Base-by-base conservation (phyloP, 2,797 vertebrate species). In the Acanthurus lineatus region DNA sequence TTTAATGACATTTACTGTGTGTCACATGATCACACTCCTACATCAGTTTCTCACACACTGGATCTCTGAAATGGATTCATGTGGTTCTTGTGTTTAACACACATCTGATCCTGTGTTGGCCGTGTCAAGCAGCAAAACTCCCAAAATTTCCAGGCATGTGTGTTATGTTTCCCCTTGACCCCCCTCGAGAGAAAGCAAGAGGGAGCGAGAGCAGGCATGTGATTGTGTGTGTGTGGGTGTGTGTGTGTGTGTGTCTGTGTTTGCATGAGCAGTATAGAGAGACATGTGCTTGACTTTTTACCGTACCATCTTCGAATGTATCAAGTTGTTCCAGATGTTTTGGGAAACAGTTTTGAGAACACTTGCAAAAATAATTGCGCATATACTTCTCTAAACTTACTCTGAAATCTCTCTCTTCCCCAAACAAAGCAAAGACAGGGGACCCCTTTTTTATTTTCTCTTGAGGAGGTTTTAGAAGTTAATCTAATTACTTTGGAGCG, bases 401-500 rank as follows among this genome's bases (percentile, higher is more conserved):
- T 38, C 47, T 49, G 10, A 19, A 61, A n/a, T 2, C 25, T 12
- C 38, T 38, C 17, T n/a, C 12, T 42, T 19, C 17, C 44, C 5
- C 10, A 61, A 72, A 83, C 78, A 77, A 1, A 32, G 49, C 69
- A 58, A 58, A 66, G 62, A 62, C 56, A 61, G 56, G 49, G 45
- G 77, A 85, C 65, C 19, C 68, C 63, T 90, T 85, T 86, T 69
- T 78, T 57, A 40, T 77, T 85, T 83, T 85, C 78, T 86, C 80
- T 80, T 57, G 47, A 59, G 64, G 59, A 77, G 68, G 71, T 74
- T 87, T 81, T 48, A 59, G 64, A 76, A 73, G 76, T 84, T 89
- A 91, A 92, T 93, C 83, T 77, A 77, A 89, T 91, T 91, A 89
- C 79, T 80, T 83, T 73, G 69, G 83, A 84, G 84, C 70, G 60